A percentile compares a stretch with the other conserved stretches of the same genome.
phyloP scores from a whole-genome alignment of 2,797 vertebrate species.

The Ctenosaura bakeri region DNA sequence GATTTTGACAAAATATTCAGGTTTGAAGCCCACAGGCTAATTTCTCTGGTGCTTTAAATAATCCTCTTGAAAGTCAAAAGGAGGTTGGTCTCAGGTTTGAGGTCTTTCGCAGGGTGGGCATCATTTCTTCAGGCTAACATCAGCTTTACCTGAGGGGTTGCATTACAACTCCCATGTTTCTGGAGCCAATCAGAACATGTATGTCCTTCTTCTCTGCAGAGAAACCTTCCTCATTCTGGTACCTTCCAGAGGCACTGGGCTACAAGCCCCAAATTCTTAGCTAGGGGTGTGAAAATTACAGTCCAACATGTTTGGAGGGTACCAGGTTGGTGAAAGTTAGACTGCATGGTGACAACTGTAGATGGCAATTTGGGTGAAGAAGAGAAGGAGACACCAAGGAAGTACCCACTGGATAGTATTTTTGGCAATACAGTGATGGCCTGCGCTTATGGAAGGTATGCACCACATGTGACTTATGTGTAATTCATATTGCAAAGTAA shows the following conservation, averaged over 20 bases:
- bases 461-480: neutral
- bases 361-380: neutral
- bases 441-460: neutral
- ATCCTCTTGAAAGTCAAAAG: slow-evolving; percentile 63
- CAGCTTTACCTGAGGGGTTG: neutral
- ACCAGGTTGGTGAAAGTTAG: neutral
- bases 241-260: neutral
- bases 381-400: neutral
- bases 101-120: neutral
- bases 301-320: neutral
- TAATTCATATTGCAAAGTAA: neutral
- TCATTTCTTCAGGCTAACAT: neutral
- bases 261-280: neutral
- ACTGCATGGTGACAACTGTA: neutral
- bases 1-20: slow-evolving; percentile 85
- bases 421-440: neutral
- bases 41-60: slow-evolving; percentile 70
- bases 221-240: neutral
- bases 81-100: neutral
- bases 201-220: neutral
- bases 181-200: neutral
- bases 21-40: slow-evolving; percentile 78
- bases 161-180: neutral
- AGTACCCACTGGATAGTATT: slow-evolving; percentile 7
- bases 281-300: neutral